Evolutionary conservation across 2,888 invertebrate species (phyloP).

Genomic region (Volucella bombylans): DNA sequence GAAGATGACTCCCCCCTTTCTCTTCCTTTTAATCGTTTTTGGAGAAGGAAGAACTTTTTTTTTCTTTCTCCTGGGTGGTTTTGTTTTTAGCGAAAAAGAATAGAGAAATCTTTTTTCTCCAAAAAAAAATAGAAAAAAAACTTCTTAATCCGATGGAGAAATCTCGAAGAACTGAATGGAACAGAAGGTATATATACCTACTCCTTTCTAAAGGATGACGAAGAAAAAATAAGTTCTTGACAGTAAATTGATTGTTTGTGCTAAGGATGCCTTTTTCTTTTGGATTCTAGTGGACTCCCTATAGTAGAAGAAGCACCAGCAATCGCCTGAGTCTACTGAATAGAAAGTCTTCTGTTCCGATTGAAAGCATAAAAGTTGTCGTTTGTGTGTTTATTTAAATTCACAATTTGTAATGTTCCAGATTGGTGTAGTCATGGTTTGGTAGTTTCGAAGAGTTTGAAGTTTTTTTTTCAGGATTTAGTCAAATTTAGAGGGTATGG

Average conservation of each 20-base stretch:
- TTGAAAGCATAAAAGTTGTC: conserved; percentile 64
- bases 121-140: conserved; percentile 41
- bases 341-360: conserved; percentile 54
- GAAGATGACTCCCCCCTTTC: conserved; percentile 16
- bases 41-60: conserved; percentile 4
- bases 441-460: conserved; percentile 28
- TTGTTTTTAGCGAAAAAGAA: conserved; percentile 15
- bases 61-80: conserved; percentile 9
- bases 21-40: conserved; percentile 7
- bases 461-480: background rate
- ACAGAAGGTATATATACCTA: conserved; percentile 61
- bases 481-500: background rate
- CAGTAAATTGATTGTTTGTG: conserved; percentile 73
- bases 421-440: conserved; percentile 13
- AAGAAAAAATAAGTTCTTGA: conserved; percentile 68
- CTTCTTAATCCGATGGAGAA: conserved; percentile 65
- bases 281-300: background rate
- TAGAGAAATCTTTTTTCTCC: background rate
- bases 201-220: conserved; percentile 38
- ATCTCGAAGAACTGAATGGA: conserved; percentile 58
- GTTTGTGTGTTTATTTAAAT: conserved; percentile 69
- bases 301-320: background rate
- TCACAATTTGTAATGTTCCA: conserved; percentile 65
- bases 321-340: conserved; percentile 11
- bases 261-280: conserved; percentile 57